A percentile compares a stretch with the other conserved stretches of the same genome.
Conservation (phyloP, 2,113 vertebrate species). For the Eublepharis macularius region DNA sequence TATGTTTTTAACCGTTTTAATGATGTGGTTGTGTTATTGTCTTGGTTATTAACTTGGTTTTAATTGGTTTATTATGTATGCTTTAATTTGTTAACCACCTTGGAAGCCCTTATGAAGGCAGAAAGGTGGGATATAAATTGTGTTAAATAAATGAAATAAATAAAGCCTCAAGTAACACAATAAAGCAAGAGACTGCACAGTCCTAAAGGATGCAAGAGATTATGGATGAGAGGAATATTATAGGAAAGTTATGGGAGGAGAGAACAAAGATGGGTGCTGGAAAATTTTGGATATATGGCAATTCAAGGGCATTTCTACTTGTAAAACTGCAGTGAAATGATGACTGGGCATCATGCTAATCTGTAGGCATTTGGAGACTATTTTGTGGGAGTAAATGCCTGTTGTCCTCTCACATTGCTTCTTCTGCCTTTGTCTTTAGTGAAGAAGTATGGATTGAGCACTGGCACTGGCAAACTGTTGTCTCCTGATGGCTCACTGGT, state of each 20-base stretch:
- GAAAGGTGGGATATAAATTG: no score
- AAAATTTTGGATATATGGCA: background rate
- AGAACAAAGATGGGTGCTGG: background rate
- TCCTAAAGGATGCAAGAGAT: background rate
- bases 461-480: conserved; percentile 31
- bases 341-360: background rate
- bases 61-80: no score
- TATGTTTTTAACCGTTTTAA: no score
- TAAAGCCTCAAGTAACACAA: background rate
- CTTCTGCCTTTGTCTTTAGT: conserved; percentile 8
- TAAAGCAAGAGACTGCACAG: background rate
- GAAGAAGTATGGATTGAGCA: conserved; percentile 44
- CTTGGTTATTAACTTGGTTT: no score
- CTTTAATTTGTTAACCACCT: no score
- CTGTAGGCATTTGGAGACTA: background rate
- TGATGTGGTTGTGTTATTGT: no score
- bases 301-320: background rate
- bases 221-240: background rate
- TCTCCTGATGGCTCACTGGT: conserved; percentile 29
- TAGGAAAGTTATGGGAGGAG: background rate
- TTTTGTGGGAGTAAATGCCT: background rate
- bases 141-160: no score
- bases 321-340: background rate
- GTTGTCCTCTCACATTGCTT: background rate
- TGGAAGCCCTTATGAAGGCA: no score